Evolutionary conservation across 2,797 vertebrate species (phyloP).

Genomic region (Sus cebifrons): DNA sequence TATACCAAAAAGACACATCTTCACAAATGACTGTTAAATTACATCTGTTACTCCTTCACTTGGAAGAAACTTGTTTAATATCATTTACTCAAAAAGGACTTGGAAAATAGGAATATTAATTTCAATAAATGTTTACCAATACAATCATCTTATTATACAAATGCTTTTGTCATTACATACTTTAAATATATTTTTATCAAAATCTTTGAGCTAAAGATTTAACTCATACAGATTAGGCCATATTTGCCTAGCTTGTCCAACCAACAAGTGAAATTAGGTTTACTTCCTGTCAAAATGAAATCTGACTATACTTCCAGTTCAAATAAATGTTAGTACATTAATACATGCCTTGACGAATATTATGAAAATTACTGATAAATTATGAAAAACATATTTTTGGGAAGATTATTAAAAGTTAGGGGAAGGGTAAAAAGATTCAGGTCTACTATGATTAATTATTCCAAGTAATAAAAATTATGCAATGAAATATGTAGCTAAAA

Average conservation of each 20-base stretch:
- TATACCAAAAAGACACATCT: neutral
- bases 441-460: neutral
- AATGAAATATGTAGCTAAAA: neutral
- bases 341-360: neutral
- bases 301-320: neutral
- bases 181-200: conserved; percentile 60
- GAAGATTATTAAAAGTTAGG: conserved; percentile 16
- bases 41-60: neutral
- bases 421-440: neutral
- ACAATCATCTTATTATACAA: neutral
- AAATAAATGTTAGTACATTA: conserved; percentile 1
- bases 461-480: conserved; percentile 34
- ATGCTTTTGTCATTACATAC: neutral
- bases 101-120: conserved; percentile 48
- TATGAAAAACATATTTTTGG: neutral
- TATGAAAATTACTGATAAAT: conserved; percentile 7
- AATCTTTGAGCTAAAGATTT: conserved; percentile 31
- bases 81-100: neutral
- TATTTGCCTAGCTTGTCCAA: neutral
- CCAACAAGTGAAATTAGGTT: neutral
- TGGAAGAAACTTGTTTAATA: neutral
- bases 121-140: conserved; percentile 48
- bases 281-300: conserved; percentile 14
- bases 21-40: conserved; percentile 15
- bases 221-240: neutral